phyloP scores from a whole-genome alignment of 2,797 vertebrate species.

The Dromococcyx pavoninus region DNA sequence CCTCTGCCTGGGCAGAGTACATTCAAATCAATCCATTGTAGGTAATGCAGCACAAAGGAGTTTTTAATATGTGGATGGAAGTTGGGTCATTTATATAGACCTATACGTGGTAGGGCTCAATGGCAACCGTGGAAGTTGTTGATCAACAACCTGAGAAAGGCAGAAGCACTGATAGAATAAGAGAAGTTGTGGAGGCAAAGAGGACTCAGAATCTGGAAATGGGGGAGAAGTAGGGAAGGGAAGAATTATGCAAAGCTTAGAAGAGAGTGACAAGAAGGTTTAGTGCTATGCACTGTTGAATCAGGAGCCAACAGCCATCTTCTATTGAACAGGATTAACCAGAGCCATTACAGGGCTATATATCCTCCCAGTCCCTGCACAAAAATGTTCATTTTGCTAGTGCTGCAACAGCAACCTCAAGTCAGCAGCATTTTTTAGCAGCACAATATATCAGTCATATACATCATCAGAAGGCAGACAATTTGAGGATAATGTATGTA shows the following conservation, averaged over 20 bases:
- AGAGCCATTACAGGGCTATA: background rate
- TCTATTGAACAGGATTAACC: background rate
- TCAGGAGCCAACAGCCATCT: background rate
- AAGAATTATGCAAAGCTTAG: background rate
- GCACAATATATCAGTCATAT: background rate
- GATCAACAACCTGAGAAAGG: background rate
- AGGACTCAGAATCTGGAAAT: accelerated
- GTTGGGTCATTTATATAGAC: background rate
- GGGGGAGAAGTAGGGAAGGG: background rate
- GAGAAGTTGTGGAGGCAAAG: background rate
- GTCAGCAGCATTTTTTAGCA: background rate
- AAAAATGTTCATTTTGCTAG: background rate
- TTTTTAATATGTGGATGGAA: background rate
- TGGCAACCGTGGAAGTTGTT: background rate
- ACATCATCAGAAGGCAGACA: background rate
- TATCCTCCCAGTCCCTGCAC: background rate
- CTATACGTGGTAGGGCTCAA: background rate
- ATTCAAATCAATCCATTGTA: background rate
- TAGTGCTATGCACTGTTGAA: background rate
- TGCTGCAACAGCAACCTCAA: background rate
- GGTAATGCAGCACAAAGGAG: background rate
- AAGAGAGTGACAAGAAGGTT: background rate
- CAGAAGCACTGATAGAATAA: background rate
- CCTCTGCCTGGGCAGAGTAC: background rate
- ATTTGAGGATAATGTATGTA: conserved; percentile 14